Evolutionary conservation across 2,113 vertebrate genomes (phyloP), one percentile per base, ranked within the genome.

Genomic region (Lepisosteus oculatus): DNA sequence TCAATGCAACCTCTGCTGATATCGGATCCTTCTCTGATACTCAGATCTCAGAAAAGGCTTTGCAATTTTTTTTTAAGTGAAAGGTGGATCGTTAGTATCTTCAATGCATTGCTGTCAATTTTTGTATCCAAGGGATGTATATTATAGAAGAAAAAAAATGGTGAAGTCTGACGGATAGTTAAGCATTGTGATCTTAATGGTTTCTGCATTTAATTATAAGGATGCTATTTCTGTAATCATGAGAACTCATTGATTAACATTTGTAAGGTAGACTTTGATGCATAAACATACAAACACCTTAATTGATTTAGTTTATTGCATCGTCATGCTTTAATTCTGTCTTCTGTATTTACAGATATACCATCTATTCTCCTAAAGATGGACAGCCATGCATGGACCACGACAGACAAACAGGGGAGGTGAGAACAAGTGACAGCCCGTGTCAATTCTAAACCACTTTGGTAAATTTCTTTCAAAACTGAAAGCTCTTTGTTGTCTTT

Each of bases 321-420:
- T 65, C 6, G 12, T 41, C 43, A 41, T 9, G 62, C 3, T 6
- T 70, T 61, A 4, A 8, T 42, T 6, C 43, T 55, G 17, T 47
- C 17, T 6, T 5, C 55, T 17, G 29, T 59, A 70, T 71, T 74
- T 86, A 68, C 83, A 99, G 97, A 15, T 97, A 98, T 11, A 98
- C 97, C 17, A 96, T 99, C 86, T 99, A 94, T 86, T 99, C 95
- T 74, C 96, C 97, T 56, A 98, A 95, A 85, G 97, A 99, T 84
- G 95, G 95, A 14, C 97, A 99, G 72, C 97, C 97, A 55, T 99
- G 97, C 77, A 97, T 99, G 97, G 97, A 99, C 86, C 97, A 99
- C 77, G 97, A 99, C 86, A 94, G 97, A 83, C 97, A 99, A 84
- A 95, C 96, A 61, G 97, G 97, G 85, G 97, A 99, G 95, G 97